Evolutionary conservation across 2,797 vertebrate species (phyloP).

Genomic region (Spinibarbus caldwelli): DNA sequence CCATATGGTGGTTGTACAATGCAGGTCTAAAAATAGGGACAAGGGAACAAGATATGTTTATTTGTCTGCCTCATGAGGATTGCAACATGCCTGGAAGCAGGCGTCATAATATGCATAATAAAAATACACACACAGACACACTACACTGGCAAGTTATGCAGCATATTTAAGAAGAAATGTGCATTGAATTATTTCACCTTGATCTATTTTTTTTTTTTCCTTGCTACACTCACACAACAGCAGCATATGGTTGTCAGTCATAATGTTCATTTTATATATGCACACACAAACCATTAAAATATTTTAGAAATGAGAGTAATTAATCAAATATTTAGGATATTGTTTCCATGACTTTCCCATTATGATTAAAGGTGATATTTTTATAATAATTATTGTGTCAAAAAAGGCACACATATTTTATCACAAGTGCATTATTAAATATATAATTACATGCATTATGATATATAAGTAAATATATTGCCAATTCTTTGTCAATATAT

Average conservation of each 20-base stretch:
- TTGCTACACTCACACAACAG: neutral
- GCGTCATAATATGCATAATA: neutral
- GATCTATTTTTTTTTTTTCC: no score
- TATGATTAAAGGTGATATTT: neutral
- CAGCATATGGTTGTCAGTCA: neutral
- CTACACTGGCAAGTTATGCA: neutral
- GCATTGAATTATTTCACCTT: neutral
- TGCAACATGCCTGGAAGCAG: neutral
- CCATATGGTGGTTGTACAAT: neutral
- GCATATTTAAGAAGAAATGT: no score
- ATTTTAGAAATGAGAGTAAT: neutral
- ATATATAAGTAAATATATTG: neutral
- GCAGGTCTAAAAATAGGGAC: constrained; percentile 5
- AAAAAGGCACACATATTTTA: neutral
- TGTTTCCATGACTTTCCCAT: neutral
- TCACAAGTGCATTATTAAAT: neutral
- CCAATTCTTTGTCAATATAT: neutral
- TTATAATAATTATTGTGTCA: neutral
- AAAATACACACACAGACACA: neutral
- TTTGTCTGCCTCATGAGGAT: neutral
- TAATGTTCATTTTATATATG: neutral
- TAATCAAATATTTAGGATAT: neutral
- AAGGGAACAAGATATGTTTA: neutral
- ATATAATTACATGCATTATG: neutral
- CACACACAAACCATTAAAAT: neutral